Evolutionary conservation across 2,888 invertebrate genomes (phyloP).

Genomic region (Coleophora deauratella): DNA sequence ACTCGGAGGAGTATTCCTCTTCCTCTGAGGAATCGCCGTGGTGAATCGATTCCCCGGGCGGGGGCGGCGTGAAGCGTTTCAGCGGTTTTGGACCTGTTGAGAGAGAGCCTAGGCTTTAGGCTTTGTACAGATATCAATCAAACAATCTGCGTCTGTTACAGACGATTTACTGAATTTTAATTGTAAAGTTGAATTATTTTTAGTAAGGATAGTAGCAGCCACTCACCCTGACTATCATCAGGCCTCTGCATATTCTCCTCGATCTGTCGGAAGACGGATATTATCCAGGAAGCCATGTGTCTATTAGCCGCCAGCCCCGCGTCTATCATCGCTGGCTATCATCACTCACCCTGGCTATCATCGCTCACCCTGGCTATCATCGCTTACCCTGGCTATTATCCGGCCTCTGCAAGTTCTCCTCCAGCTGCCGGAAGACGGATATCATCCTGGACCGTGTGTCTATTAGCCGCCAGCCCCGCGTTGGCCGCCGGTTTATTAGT

Average conservation of each 20-base stretch:
- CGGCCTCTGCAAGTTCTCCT: conserved; percentile 76
- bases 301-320: conserved; percentile 65
- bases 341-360: too few relatives aligned
- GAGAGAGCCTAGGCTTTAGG: too few relatives aligned
- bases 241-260: conserved; percentile 78
- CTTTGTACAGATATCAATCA: conserved; percentile 1
- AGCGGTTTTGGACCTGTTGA: conserved; percentile 83
- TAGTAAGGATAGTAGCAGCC: too few relatives aligned
- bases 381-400: conserved; percentile 59
- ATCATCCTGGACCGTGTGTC: conserved; percentile 90
- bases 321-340: conserved; percentile 65
- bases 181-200: not conserved
- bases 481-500: conserved; percentile 64
- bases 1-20: conserved; percentile 52
- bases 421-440: conserved; percentile 91
- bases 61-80: conserved; percentile 92
- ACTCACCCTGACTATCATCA: conserved; percentile 61
- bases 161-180: too few relatives aligned
- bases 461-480: conserved; percentile 63
- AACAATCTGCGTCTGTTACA: too few relatives aligned
- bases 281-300: conserved; percentile 89
- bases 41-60: conserved; percentile 77
- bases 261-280: conserved; percentile 91
- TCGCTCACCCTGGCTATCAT: too few relatives aligned
- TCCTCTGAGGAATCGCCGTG: conserved; percentile 59